Percentiles rank a stretch among this genome's conserved stretches.
These are phyloP conservation scores for Myodes glareolus DNA, from an alignment of 2,113 vertebrate species.

Conservation along the genomic window DNA sequence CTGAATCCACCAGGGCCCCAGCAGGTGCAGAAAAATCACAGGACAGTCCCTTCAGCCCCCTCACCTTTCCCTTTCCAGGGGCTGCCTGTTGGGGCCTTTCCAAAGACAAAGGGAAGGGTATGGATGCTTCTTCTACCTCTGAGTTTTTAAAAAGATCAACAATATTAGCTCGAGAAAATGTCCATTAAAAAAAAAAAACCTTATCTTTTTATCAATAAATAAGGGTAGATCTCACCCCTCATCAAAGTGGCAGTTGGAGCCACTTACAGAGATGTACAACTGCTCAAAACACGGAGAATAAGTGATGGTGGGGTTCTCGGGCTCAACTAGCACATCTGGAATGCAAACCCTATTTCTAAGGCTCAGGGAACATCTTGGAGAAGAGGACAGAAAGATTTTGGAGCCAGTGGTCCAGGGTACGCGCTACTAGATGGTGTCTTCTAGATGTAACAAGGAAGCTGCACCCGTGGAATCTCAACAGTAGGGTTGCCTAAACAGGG, in stretches of 20 bases:
- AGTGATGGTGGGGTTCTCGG: neutral
- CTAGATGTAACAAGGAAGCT: neutral
- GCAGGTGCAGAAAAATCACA: neutral
- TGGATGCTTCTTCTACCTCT: neutral
- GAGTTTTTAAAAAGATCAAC: neutral
- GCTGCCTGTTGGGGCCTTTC: neutral
- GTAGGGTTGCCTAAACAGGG: too few species aligned
- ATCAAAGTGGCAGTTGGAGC: neutral
- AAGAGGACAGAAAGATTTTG: neutral
- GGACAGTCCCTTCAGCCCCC: neutral
- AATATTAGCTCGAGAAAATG: conserved; percentile 23
- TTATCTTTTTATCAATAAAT: neutral
- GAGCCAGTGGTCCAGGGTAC: neutral
- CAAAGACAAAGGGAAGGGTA: neutral
- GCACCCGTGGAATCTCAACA: too few species aligned
- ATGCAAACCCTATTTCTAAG: neutral
- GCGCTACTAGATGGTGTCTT: neutral
- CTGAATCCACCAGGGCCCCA: neutral
- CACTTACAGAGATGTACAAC: neutral
- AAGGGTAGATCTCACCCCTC: neutral
- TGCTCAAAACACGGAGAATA: neutral
- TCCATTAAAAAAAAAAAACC: neutral
- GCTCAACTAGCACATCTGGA: neutral
- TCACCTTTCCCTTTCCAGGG: neutral
- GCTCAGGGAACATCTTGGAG: neutral